Base-by-base conservation (phyloP, 2,113 vertebrate species). In the Zapornia atra region DNA sequence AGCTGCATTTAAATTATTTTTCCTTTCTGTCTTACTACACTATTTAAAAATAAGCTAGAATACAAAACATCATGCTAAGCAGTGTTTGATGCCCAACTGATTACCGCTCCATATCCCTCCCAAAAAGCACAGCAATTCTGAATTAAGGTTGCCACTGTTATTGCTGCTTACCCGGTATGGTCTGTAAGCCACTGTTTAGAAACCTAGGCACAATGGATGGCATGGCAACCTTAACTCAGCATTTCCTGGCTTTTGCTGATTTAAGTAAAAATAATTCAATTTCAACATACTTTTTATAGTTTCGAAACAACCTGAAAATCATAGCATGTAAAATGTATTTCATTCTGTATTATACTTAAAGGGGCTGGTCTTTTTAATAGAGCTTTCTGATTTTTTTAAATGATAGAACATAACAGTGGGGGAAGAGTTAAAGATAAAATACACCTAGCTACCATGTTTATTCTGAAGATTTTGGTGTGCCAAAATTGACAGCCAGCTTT, bases 401-500 rank as follows among this genome's bases (percentile, higher is more conserved):
- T 69, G 90, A 90, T 51, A 72, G n/a, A 94, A 97, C 88, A 63
- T 57, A 94, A 93, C 73, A 87, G 34, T 63, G 76, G 88, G 91
- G 63, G 69, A 95, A 96, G 95, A 94, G 71, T 94, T 93, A 34
- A 88, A 95, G 75, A 82, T 94, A 87, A 97, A 96, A 93, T 96
- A 82, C 94, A 93, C 82, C 93, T 79, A 94, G 92, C 83, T 97
- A 94, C 92, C 91, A 96, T 83, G 81, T 97, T 98, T 97, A 99
- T 97, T 99, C 99, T 69, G 98, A 98, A 85, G 98, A 97, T 98
- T 99, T 99, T 10, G 99, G 98, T n/a, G 98, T 94, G 29, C 98
- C 98, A 96, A 99, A 99, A 98, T 99, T 99, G 94, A 99, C 99
- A 3, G 99, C 99, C 84, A 99, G 97, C 95, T 99, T 99, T 92